These are phyloP conservation scores for Struthidea cinerea DNA, from an alignment of 2,113 vertebrate genomes.

Conservation along the genomic window DNA sequence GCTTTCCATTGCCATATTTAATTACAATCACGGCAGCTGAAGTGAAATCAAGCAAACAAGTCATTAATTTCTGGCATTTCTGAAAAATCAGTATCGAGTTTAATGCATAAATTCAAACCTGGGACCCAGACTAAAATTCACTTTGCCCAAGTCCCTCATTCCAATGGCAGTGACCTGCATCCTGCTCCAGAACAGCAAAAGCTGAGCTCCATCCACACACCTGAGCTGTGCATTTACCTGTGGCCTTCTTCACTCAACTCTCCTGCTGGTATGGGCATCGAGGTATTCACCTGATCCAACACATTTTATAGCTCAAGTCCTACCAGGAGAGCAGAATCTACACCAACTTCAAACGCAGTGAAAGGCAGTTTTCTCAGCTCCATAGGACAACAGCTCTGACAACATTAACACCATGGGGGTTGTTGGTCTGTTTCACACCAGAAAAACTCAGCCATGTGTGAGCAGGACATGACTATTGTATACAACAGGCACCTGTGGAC, in stretches of 20 bases:
- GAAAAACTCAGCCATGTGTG: background rate
- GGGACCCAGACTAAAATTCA: background rate
- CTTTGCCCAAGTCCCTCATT: background rate
- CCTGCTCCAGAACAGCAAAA: background rate
- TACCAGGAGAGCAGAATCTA: background rate
- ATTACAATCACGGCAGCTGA: background rate
- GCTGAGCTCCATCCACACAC: background rate
- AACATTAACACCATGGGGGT: accelerated
- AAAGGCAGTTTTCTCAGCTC: background rate
- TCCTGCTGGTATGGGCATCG: background rate
- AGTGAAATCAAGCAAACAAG: background rate
- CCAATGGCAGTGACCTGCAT: background rate
- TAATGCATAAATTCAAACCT: background rate
- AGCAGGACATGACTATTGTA: background rate
- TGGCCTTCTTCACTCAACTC: background rate
- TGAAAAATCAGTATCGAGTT: background rate
- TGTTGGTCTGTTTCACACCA: background rate
- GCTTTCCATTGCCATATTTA: background rate
- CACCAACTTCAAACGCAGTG: background rate
- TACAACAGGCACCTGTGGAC: background rate
- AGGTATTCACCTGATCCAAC: background rate
- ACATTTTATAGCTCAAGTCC: background rate
- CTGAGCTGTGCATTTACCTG: background rate
- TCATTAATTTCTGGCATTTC: background rate
- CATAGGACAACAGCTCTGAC: background rate